Conservation (phyloP, 2,888 invertebrate species). For the Heliconius charithonia region DNA sequence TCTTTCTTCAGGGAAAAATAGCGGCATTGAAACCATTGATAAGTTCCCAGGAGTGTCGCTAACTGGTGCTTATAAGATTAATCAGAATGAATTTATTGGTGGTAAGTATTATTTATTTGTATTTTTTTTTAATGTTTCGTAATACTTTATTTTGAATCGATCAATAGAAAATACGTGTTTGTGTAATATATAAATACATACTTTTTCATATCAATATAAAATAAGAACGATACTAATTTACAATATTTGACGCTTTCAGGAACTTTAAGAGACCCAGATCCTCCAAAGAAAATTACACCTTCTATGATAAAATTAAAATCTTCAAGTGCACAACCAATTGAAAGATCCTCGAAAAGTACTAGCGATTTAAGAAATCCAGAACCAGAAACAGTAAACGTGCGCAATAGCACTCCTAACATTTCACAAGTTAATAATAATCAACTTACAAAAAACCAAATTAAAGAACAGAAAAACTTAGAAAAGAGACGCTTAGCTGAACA, state of each 20-base stretch:
- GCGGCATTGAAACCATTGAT: constrained; percentile 53
- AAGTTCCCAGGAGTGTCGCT: constrained; percentile 55
- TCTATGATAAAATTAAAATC: constrained; percentile 58
- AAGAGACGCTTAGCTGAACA: constrained; percentile 61
- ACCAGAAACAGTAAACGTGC: constrained; percentile 51
- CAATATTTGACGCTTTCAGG: constrained; percentile 16
- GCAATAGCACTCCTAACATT: constrained; percentile 61
- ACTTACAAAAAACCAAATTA: constrained; percentile 55
- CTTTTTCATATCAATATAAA: not conserved
- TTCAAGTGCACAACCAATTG: constrained; percentile 33
- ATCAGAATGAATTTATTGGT: constrained; percentile 62
- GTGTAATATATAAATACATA: not conserved
- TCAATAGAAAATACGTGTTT: not conserved
- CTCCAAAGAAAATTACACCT: constrained; percentile 57
- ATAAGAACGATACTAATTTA: not conserved
- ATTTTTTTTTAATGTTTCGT: too few species aligned
- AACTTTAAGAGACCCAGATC: constrained; percentile 54
- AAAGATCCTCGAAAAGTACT: constrained; percentile 63
- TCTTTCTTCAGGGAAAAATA: constrained; percentile 56
- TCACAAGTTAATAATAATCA: constrained; percentile 52
- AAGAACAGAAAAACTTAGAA: constrained; percentile 63
- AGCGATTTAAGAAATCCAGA: constrained; percentile 55
- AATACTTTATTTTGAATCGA: not conserved
- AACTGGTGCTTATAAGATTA: constrained; percentile 67
- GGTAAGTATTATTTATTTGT: constrained; percentile 55